Percentiles rank a stretch among this genome's conserved stretches.
These are phyloP conservation scores for Gasterosteus nipponicus DNA, from an alignment of 2,113 vertebrate genomes.

Conservation along the genomic window DNA sequence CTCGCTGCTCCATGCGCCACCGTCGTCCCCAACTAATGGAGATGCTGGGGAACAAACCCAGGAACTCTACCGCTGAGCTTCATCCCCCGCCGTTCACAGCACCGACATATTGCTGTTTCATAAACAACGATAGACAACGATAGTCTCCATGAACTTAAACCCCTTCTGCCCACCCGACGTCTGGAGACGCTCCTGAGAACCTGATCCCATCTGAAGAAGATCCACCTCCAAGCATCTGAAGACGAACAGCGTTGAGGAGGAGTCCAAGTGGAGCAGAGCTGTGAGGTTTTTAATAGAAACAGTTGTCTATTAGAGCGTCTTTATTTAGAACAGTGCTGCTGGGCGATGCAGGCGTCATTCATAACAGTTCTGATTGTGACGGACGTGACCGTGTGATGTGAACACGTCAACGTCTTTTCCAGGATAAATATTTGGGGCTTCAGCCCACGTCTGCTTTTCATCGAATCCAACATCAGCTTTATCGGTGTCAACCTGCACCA, in stretches of 20 bases:
- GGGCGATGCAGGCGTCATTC: constrained; percentile 56
- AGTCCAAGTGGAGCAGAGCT: constrained; percentile 69
- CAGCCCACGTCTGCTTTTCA: constrained; percentile 55
- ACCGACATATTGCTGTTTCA: neutral
- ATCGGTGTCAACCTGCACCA: neutral
- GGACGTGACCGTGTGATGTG: no score
- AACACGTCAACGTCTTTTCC: neutral
- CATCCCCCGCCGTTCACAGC: no score
- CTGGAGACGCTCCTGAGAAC: constrained; percentile 40
- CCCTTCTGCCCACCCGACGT: neutral
- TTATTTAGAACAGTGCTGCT: constrained; percentile 68
- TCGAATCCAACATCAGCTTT: constrained; percentile 13
- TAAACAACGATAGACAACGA: neutral
- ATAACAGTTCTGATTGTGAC: constrained; percentile 48
- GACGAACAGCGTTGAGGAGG: constrained; percentile 73
- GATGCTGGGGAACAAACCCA: no score
- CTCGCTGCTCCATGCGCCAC: no score
- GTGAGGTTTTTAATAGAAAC: constrained; percentile 71
- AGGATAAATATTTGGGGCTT: constrained; percentile 49
- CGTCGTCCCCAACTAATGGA: no score
- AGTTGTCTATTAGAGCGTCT: constrained; percentile 67
- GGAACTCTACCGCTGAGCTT: no score
- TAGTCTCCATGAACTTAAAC: neutral
- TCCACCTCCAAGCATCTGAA: constrained; percentile 67
- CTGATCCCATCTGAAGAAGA: constrained; percentile 58